Percentiles rank a stretch among this genome's conserved stretches.
Evolutionary conservation across 2,113 vertebrate species (phyloP).

Genomic region (Mungos mungo): DNA sequence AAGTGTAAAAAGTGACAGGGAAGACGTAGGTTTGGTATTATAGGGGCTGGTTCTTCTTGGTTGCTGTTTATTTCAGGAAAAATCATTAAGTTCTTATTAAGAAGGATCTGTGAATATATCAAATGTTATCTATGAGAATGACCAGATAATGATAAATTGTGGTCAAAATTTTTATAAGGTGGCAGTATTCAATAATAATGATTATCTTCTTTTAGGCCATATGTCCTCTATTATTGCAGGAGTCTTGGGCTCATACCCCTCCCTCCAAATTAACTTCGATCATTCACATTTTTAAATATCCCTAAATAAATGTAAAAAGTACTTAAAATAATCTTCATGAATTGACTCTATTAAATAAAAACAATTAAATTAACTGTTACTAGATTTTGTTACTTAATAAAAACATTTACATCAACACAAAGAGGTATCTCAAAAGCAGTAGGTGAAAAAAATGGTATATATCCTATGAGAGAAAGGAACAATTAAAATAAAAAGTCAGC

Average conservation of each 20-base stretch:
- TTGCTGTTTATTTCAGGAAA: not conserved
- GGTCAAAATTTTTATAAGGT: not conserved
- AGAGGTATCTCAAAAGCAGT: not conserved
- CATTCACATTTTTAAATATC: not conserved
- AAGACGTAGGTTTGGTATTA: not conserved
- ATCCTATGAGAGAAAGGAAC: not conserved
- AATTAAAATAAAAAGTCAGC: not conserved
- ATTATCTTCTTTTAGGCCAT: not conserved
- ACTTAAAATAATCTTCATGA: conserved; percentile 1
- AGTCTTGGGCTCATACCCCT: not conserved
- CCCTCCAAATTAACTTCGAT: not conserved
- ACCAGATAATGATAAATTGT: not conserved
- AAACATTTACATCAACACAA: not conserved
- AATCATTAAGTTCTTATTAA: not conserved
- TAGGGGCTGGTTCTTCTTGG: not conserved
- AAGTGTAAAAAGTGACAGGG: not conserved
- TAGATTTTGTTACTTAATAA: not conserved
- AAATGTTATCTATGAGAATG: not conserved
- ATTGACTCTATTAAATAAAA: not conserved
- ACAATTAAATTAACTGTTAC: not conserved
- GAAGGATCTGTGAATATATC: not conserved
- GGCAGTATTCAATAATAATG: not conserved
- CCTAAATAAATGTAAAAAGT: not conserved
- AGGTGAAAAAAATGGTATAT: not conserved
- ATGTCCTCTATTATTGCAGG: not conserved